A percentile compares a stretch with the other conserved stretches of the same genome.
These are phyloP conservation scores for Proisotoma minuta DNA, from an alignment of 2,888 invertebrate genomes.

Conservation along the genomic window DNA sequence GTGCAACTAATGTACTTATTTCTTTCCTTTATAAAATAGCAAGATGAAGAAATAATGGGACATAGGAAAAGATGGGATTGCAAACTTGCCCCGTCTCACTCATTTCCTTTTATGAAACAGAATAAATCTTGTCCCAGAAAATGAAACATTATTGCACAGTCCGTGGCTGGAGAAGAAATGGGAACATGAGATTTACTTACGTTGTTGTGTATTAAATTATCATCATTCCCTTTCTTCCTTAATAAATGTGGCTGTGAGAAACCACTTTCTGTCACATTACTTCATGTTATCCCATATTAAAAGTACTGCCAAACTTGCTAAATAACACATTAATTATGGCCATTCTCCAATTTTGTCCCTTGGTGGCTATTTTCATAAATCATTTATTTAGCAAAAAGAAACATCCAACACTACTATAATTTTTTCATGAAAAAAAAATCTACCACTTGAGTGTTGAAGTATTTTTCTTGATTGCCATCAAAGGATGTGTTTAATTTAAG, in stretches of 20 bases:
- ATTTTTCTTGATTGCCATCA: too few species aligned
- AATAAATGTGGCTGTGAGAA: conserved; percentile 1
- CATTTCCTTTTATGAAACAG: conserved; percentile 13
- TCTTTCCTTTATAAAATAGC: not conserved
- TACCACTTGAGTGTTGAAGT: too few species aligned
- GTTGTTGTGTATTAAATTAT: not conserved
- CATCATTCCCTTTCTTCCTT: not conserved
- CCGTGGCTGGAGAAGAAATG: conserved; percentile 5
- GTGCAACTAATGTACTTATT: not conserved
- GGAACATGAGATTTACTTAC: conserved; percentile 7
- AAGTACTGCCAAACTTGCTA: too few species aligned
- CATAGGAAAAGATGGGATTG: conserved; percentile 7
- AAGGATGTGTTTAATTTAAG: too few species aligned
- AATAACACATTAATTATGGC: too few species aligned
- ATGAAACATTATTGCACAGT: conserved; percentile 17
- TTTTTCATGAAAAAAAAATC: too few species aligned
- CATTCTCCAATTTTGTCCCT: too few species aligned
- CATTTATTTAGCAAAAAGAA: too few species aligned
- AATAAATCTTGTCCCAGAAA: conserved; percentile 10
- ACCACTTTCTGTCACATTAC: conserved; percentile 1
- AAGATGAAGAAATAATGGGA: conserved; percentile 9
- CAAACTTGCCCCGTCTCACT: conserved; percentile 11
- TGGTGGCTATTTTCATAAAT: too few species aligned
- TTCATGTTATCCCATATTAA: not conserved
- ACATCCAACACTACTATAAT: too few species aligned